A percentile compares a stretch with the other conserved stretches of the same genome.
Conservation (phyloP, 2,888 invertebrate species). For the Habrosyne pyritoides region DNA sequence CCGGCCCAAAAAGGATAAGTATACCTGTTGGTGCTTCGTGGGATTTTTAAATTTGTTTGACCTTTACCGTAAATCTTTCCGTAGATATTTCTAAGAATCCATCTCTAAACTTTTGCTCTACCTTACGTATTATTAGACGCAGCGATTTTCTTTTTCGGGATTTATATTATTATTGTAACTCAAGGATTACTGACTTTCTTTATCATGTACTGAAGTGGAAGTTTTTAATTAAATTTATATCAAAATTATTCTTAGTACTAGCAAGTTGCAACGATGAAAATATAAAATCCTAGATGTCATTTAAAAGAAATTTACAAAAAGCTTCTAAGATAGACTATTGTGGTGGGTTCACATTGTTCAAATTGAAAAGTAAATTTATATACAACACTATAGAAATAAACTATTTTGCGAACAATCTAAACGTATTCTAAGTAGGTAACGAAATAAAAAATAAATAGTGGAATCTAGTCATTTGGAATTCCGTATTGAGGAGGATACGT, state of each 20-base stretch:
- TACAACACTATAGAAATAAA: neutral
- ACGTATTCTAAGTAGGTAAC: neutral
- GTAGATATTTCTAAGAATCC: slow-evolving; percentile 23
- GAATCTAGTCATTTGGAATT: slow-evolving; percentile 30
- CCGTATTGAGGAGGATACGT: slow-evolving; percentile 39
- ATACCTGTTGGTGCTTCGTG: slow-evolving; percentile 22
- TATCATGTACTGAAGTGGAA: neutral
- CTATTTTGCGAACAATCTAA: neutral
- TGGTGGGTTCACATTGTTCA: neutral
- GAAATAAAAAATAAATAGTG: slow-evolving; percentile 16
- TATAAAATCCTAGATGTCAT: no score
- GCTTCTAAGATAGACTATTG: neutral
- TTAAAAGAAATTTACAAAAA: neutral
- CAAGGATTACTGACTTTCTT: neutral
- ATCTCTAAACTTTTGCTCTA: neutral
- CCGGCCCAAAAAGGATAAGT: slow-evolving; percentile 27
- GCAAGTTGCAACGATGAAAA: no score
- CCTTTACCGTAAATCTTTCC: slow-evolving; percentile 34
- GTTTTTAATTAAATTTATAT: no score
- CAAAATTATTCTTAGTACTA: no score
- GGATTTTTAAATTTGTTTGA: slow-evolving; percentile 32
- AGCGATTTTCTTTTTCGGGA: neutral
- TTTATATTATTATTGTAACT: neutral
- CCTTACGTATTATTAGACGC: neutral
- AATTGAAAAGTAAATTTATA: neutral